Conservation (phyloP, 2,888 invertebrate species). For the Sepioteuthis lessoniana region DNA sequence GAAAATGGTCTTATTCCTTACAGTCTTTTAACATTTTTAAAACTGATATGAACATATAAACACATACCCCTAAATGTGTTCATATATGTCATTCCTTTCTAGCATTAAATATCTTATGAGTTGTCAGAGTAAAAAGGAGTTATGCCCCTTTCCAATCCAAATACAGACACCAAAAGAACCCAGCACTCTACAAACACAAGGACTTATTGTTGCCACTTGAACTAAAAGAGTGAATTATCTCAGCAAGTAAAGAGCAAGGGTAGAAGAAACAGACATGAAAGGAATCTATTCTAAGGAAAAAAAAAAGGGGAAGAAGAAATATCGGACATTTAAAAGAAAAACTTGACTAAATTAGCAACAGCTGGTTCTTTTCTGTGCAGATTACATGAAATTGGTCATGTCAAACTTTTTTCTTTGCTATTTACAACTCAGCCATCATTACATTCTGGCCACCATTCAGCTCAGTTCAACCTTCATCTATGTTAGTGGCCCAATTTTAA, state of each 20-base stretch:
- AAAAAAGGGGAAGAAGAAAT: not conserved
- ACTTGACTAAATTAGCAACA: not conserved
- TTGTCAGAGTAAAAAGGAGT: not conserved
- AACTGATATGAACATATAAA: too few relatives aligned
- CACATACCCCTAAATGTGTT: not conserved
- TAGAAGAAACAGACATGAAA: not conserved
- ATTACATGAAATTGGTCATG: not conserved
- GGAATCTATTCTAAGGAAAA: not conserved
- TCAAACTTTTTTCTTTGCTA: not conserved
- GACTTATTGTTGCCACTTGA: not conserved
- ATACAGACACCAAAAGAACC: not conserved
- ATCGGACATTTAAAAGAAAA: not conserved
- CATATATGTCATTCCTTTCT: not conserved
- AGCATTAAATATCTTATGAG: not conserved
- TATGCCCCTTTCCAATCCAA: not conserved
- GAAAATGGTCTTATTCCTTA: too few relatives aligned
- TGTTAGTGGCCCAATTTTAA: too few relatives aligned
- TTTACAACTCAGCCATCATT: not conserved
- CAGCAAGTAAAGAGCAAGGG: not conserved
- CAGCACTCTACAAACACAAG: not conserved
- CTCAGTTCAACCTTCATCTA: not conserved
- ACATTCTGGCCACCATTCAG: not conserved
- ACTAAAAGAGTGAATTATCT: not conserved
- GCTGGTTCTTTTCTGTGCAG: not conserved
- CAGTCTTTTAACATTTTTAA: too few relatives aligned